phyloP scores from a whole-genome alignment of 2,888 invertebrate genomes.

The Atethmia centrago region DNA sequence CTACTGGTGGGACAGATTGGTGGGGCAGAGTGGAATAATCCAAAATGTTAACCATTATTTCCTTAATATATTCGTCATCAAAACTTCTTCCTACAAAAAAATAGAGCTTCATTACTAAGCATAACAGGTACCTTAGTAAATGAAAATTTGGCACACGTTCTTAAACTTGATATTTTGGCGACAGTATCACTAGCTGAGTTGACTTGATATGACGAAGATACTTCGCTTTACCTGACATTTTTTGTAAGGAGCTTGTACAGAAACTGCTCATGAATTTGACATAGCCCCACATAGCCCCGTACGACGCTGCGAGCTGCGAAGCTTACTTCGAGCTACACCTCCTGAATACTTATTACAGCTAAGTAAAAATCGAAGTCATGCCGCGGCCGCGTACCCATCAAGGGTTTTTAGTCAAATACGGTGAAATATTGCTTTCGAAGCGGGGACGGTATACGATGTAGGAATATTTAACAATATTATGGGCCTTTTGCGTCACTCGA shows the following conservation, averaged over 20 bases:
- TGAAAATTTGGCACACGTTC: conserved; percentile 62
- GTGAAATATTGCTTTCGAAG: conserved; percentile 64
- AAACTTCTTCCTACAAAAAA: not conserved
- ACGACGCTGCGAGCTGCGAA: conserved; percentile 64
- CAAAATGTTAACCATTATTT: not conserved
- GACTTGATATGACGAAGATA: conserved; percentile 65
- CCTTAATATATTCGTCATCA: no score
- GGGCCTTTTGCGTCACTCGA: conserved; percentile 49
- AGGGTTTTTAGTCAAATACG: conserved; percentile 67
- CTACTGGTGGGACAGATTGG: no score
- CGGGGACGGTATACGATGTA: conserved; percentile 55
- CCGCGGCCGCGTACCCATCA: conserved; percentile 61
- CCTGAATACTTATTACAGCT: conserved; percentile 69
- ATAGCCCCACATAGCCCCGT: conserved; percentile 69
- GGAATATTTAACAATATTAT: conserved; percentile 52
- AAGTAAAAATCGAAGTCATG: conserved; percentile 67
- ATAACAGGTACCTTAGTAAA: conserved; percentile 34
- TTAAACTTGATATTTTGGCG: conserved; percentile 56
- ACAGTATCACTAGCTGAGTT: conserved; percentile 47
- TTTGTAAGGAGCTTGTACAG: conserved; percentile 68
- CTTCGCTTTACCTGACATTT: conserved; percentile 67
- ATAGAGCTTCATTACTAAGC: conserved; percentile 19
- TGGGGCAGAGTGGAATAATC: no score
- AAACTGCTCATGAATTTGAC: conserved; percentile 76
- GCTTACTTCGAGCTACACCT: conserved; percentile 70